Base-by-base conservation (phyloP, 2,113 vertebrate species). In the Rhabdornis inornatus region DNA sequence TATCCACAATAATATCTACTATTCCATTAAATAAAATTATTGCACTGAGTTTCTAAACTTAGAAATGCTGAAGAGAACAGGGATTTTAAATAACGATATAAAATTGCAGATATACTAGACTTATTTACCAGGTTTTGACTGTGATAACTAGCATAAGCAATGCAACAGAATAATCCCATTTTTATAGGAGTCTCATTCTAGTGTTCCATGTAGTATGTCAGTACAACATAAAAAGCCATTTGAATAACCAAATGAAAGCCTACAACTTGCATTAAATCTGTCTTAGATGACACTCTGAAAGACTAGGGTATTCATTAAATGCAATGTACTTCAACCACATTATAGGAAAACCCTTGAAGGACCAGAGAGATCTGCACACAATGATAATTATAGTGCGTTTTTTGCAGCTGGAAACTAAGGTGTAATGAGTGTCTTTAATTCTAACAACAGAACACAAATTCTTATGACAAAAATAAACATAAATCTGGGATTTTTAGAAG, bases 401-500 rank as follows among this genome's bases (percentile, higher is more conserved):
- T 80, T 87, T 83, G 72, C 28, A 56, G 40, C 39, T 92, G 70
- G 74, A 88, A 95, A 87, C 39, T 76, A 79, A 96, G 59, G n/a
- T 71, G 88, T 21, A 90, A 75, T 82, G 76, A 87, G 39, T 87
- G 21, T 72, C 68, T 37, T 78, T 82, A 92, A 37, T 86, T 21
- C 45, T 94, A 78, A 39, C 76, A 60, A 49, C 44, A 95, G 57
- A 92, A 87, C 15, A 95, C 40, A 74, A 61, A 59, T 65, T 42
- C 64, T 92, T 93, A 68, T 68, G 84, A 95, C 56, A 89, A 95
- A 96, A 60, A 65, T 84, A 90, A 94, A 13, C 27, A 83, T 74
- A 77, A 64, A 39, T 60, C 60, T 63, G 60, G 11, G 76, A 92
- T 65, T 86, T 93, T 96, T 82, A 92, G 55, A 95, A 87, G 20